Base-by-base conservation (phyloP, 2,888 invertebrate genomes). In the Dusona sp. region DNA sequence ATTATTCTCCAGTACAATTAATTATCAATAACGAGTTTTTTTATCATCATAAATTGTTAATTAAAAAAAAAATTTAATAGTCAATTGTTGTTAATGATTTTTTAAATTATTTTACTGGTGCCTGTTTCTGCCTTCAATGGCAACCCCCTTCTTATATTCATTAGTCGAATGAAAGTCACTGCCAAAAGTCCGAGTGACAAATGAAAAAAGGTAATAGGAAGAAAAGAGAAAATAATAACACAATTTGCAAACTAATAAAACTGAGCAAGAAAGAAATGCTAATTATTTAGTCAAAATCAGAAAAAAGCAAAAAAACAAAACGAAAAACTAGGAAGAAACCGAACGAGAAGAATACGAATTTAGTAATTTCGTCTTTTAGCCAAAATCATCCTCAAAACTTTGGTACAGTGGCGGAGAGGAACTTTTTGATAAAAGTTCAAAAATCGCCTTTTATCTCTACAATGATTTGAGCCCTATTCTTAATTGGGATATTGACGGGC, bases 111-210 rank as follows among this genome's bases (percentile, higher is more conserved):
- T 75, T 64, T 48, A 8, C 6, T 29, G 33, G 29, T 64, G 54
- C 29, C 68, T 42, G 42, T 79, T 79, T 79, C 45, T 54, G 54
- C 42, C 54, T 68, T 25, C 22, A 36, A n/a, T n/a, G n/a, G n/a
- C n/a, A n/a, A 74, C 45, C n/a, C 42, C 38, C 68, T 51, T 64
- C 75, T 91, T 92, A 92, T 93, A 92, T 91, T 92, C 92, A 92
- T 91, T 90, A 73, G 73, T 90, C 91, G 91, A 92, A 91, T 91
- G 90, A 94, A 92, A 90, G 90, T 93, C 93, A 94, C 94, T 94
- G 94, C 94, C 94, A 92, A 93, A 94, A 93, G 89, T 91, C 92
- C 92, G 91, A 88, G 90, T 90, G 61, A 64, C 61, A 45, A 42
- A 70, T 68, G 19, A 64, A 61, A 73, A 72, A n/a, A 70, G 75